Percentiles rank a stretch among this genome's conserved stretches.
Evolutionary conservation across 2,797 vertebrate genomes (phyloP).

Genomic region (Phataginus tricuspis): DNA sequence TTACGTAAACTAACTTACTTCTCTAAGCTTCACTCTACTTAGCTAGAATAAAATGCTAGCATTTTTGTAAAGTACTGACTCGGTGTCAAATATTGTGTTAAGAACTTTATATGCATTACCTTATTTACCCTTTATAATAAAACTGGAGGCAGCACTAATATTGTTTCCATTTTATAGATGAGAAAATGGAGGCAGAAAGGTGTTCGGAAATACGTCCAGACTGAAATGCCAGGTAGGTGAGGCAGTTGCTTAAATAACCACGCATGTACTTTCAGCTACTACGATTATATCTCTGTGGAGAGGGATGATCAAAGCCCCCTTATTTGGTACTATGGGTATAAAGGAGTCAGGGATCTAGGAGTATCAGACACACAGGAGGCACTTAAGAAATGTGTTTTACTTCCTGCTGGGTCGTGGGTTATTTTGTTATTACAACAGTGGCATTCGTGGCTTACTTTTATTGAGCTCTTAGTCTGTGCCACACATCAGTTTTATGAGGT

Average conservation of each 20-base stretch:
- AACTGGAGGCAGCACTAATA: neutral
- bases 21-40: neutral
- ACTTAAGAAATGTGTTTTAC: neutral
- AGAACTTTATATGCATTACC: neutral
- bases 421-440: neutral
- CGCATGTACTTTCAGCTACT: neutral
- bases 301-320: neutral
- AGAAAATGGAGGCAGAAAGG: neutral
- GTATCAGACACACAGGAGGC: neutral
- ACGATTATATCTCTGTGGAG: neutral
- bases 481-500: neutral
- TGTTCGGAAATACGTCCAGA: neutral
- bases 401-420: neutral
- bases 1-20: neutral
- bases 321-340: fast-evolving
- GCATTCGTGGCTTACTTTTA: neutral
- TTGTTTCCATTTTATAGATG: neutral
- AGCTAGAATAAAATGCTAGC: neutral
- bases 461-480: neutral
- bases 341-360: too few species aligned
- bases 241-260: neutral
- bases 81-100: neutral
- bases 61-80: neutral
- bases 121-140: neutral
- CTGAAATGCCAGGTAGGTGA: neutral